Base-by-base conservation (phyloP, 2,113 vertebrate genomes). In the Emydura subglobosa region DNA sequence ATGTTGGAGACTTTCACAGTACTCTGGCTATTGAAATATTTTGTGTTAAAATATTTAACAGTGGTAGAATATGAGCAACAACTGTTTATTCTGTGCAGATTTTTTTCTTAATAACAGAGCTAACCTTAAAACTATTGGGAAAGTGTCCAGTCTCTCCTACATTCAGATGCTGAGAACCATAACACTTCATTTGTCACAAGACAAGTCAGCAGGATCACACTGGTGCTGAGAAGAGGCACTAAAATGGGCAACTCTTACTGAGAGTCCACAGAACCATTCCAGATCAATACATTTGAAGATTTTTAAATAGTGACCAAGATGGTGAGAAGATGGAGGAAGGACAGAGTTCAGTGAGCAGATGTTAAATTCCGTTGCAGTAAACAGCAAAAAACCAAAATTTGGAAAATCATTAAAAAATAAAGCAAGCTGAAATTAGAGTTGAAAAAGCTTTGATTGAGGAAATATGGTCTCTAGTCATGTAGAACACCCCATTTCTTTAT, bases 231-330 rank as follows among this genome's bases (percentile, higher is more conserved):
- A 82, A 90, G 47, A 84, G 11, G 19, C 2, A 47, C 31, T 14
- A 78, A 84, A 50, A 51, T 47, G 47, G 57, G 5, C 4, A 24
- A 5, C 19, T 93, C 34, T 87, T 24, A 47, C 1, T 68, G 19
- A 57, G 1, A 49, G 27, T 84, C 2, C 8, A 9, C n/a, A 7
- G 29, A 84, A 12, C 84, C 19, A 79, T 25, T 82, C 68, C 9
- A 42, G 19, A 53, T 1, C 57, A 21, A 7, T 74, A 42, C n/a
- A 74, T 42, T 10, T 25, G 24, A 39, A 42, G n/a, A 74, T 42
- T 42, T 74, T 87, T 72, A 83, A 50, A 83, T 47, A 78, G 79
- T 42, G 74, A 27, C 0, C 9, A 13, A 1, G 1, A 1, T 2
- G 49, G 3, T 29, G 3, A 88, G 17, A 90, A 81, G 51, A 25